Conservation (phyloP, 2,113 vertebrate species). For the Etheostoma cragini region DNA sequence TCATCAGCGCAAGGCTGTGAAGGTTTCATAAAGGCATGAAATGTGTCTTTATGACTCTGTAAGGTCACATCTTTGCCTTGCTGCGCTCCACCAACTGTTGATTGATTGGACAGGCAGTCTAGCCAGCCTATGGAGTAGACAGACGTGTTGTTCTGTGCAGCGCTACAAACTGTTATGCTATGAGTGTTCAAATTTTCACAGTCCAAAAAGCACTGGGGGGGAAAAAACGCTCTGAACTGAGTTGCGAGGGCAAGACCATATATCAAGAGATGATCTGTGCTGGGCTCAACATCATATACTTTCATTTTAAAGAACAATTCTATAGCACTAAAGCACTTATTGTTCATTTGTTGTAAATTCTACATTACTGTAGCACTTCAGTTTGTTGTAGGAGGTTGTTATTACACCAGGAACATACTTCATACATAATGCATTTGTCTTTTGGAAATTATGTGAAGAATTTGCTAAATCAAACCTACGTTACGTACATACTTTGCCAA, state of each 20-base stretch:
- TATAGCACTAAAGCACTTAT: neutral
- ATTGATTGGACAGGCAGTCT: slow-evolving; percentile 40
- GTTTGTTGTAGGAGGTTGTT: too few species aligned
- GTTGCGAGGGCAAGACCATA: neutral
- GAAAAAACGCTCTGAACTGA: neutral
- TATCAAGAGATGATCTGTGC: neutral
- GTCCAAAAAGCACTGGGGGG: neutral
- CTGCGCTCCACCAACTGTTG: slow-evolving; percentile 29
- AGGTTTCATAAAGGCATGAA: slow-evolving; percentile 57
- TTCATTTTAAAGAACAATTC: neutral
- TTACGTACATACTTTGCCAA: too few species aligned
- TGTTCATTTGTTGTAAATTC: neutral
- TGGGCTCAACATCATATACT: neutral
- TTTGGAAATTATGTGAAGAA: neutral
- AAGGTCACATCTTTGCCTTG: slow-evolving; percentile 56
- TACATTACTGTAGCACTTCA: neutral
- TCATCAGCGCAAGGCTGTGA: slow-evolving; percentile 37
- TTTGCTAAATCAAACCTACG: neutral
- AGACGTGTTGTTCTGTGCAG: neutral
- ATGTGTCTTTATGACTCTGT: slow-evolving; percentile 60
- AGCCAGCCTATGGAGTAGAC: neutral
- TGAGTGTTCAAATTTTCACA: neutral
- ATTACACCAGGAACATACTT: neutral
- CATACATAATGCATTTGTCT: too few species aligned
- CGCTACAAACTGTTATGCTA: neutral